A percentile compares a stretch with the other conserved stretches of the same genome.
Conservation (phyloP, 2,888 invertebrate genomes). For the Crioceris asparagi region DNA sequence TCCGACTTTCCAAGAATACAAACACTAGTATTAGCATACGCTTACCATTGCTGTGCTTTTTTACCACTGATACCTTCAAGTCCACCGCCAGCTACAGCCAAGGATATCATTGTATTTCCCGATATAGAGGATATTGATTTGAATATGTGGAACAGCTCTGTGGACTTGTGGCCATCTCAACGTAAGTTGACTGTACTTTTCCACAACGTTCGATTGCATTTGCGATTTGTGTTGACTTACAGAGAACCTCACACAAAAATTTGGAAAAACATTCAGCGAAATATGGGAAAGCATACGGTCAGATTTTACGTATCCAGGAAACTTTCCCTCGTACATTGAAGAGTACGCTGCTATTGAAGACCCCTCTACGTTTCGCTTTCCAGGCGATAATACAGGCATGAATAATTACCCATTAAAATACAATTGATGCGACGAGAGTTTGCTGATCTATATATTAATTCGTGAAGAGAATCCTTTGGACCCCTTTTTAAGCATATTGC, state of each 20-base stretch:
- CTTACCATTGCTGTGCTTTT: conserved; percentile 94
- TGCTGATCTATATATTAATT: too few relatives aligned
- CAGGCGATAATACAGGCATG: too few relatives aligned
- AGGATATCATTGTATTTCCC: conserved; percentile 60
- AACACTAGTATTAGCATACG: conserved; percentile 79
- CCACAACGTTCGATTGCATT: too few relatives aligned
- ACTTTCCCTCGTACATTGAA: conserved; percentile 58
- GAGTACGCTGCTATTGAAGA: conserved; percentile 63
- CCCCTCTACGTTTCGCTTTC: conserved; percentile 22
- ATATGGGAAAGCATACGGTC: conserved; percentile 59
- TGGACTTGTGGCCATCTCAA: conserved; percentile 74
- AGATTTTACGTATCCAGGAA: conserved; percentile 59
- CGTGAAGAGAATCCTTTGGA: too few relatives aligned
- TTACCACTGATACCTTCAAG: conserved; percentile 51
- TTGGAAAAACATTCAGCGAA: conserved; percentile 58
- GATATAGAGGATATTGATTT: conserved; percentile 59
- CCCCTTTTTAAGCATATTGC: too few relatives aligned
- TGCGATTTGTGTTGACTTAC: too few relatives aligned
- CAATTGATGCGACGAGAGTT: too few relatives aligned
- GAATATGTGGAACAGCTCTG: conserved; percentile 70
- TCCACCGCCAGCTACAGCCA: conserved; percentile 42
- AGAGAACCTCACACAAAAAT: conserved; percentile 65
- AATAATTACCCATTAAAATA: too few relatives aligned
- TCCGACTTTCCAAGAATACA: conserved; percentile 78
- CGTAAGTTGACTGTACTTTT: conserved; percentile 54